Base-by-base conservation (phyloP, 2,797 vertebrate species). In the Sebastes variabilis region DNA sequence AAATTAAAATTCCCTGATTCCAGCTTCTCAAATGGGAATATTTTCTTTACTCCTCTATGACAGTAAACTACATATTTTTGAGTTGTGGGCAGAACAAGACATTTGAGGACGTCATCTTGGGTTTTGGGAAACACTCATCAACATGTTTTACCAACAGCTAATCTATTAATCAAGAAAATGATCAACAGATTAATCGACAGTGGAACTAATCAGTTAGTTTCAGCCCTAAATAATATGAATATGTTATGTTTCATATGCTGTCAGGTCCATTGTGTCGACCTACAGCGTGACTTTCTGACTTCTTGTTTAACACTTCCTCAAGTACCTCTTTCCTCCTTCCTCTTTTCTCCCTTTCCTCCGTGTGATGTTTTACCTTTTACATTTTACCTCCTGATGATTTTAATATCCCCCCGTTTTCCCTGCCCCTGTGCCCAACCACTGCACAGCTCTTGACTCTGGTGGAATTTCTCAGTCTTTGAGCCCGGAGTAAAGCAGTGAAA, bases 191-290 rank as follows among this genome's bases (percentile, higher is more conserved):
- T 42, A 42, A 42, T 42, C 13, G 5, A 42, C 38, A 42, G 13
- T 14, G 38, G 6, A 42, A 42, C 14, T 42, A 42, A 14, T 42
- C 13, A 1, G n/a, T 42, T 42, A 42, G 13, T 42, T 42, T 2
- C 38, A 42, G 38, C 38, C 38, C 5, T 42, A 42, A 42, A 42
- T 42, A 42, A 42, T 42, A 42, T 42, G 0, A 42, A 42, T 42
- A 42, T 42, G 13, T 7, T 60, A 30, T 64, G 59, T 83, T 76
- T 55, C 55, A 59, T 46, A 16, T 55, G 13, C 55, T 24, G 0
- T 32, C 59, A 64, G 61, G 56, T 80, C 82, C 66, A 66, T 80
- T 85, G 69, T 87, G 66, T 65, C 29, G 3, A 58, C 36, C 64
- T 61, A 14, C 58, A 49, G 38, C 72, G 38, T 64, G 32, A 58